These are phyloP conservation scores for Oscheius sp. DNA, from an alignment of 2,888 invertebrate genomes.

Conservation along the genomic window DNA sequence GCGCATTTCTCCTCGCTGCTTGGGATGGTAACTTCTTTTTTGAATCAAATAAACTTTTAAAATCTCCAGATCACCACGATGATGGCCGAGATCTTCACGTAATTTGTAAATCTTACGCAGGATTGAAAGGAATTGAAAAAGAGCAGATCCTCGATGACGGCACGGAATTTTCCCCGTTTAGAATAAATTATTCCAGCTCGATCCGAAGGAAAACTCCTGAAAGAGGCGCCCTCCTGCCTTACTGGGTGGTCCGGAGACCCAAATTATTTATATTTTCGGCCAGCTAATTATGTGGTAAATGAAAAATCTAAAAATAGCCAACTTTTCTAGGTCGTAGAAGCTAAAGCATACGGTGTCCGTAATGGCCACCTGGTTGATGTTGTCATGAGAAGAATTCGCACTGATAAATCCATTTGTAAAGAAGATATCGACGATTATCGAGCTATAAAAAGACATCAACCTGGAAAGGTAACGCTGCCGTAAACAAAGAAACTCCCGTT, in stretches of 20 bases:
- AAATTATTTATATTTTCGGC: slow-evolving; percentile 21
- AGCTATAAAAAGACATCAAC: slow-evolving; percentile 30
- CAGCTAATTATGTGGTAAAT: slow-evolving; percentile 26
- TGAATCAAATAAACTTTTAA: neutral
- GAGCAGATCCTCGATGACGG: slow-evolving; percentile 37
- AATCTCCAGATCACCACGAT: neutral
- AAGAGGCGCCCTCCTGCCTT: slow-evolving; percentile 33
- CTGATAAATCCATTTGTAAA: slow-evolving; percentile 54
- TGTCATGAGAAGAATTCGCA: slow-evolving; percentile 58
- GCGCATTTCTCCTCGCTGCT: slow-evolving; percentile 57
- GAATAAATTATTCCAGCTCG: slow-evolving; percentile 13
- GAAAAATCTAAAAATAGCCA: neutral
- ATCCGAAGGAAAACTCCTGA: slow-evolving; percentile 18
- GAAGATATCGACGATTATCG: slow-evolving; percentile 35
- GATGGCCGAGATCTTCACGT: slow-evolving; percentile 25
- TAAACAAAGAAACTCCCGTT: too few species aligned
- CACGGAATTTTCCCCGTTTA: neutral
- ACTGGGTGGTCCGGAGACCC: slow-evolving; percentile 7
- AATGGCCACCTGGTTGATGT: slow-evolving; percentile 66
- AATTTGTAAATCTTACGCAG: slow-evolving; percentile 34
- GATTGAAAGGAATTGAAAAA: slow-evolving; percentile 38
- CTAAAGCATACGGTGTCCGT: slow-evolving; percentile 65
- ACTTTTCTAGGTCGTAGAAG: slow-evolving; percentile 64
- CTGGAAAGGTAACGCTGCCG: slow-evolving; percentile 21
- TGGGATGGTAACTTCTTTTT: slow-evolving; percentile 39